These are phyloP conservation scores for Papilio xuthus DNA, from an alignment of 1,140 invertebrate species.

Conservation along the genomic window DNA sequence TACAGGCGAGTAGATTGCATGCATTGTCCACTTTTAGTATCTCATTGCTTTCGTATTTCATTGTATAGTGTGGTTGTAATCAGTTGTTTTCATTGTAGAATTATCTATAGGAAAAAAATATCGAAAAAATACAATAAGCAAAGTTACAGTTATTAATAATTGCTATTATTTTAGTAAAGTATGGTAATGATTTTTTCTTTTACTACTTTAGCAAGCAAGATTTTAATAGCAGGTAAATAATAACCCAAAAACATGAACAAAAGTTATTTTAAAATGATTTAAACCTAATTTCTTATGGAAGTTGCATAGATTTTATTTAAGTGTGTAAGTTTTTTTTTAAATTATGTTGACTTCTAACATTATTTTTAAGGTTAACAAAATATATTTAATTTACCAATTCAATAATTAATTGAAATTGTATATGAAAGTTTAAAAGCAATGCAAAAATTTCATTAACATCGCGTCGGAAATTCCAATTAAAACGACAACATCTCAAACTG, in stretches of 20 bases:
- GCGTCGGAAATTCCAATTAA: conserved; percentile 9
- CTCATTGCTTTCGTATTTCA: neutral
- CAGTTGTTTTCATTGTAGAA: neutral
- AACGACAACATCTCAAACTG: neutral
- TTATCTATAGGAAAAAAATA: neutral
- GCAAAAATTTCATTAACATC: conserved; percentile 8
- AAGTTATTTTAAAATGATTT: too few species aligned
- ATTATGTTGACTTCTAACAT: neutral
- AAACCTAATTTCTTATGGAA: too few species aligned
- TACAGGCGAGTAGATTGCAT: neutral
- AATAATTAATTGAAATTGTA: neutral
- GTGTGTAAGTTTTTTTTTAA: neutral
- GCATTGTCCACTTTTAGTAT: neutral
- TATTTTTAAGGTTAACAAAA: neutral
- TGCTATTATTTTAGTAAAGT: neutral
- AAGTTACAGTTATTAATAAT: neutral
- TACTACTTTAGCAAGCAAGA: too few species aligned
- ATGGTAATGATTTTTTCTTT: neutral
- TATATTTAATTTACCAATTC: neutral
- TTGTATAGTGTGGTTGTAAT: neutral
- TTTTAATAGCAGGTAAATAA: too few species aligned
- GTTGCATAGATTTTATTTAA: too few species aligned
- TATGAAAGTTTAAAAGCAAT: neutral
- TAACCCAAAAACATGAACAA: too few species aligned
- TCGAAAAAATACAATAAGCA: neutral